phyloP scores from a whole-genome alignment of 1,140 invertebrate species.

The Macrostomum lignano region DNA sequence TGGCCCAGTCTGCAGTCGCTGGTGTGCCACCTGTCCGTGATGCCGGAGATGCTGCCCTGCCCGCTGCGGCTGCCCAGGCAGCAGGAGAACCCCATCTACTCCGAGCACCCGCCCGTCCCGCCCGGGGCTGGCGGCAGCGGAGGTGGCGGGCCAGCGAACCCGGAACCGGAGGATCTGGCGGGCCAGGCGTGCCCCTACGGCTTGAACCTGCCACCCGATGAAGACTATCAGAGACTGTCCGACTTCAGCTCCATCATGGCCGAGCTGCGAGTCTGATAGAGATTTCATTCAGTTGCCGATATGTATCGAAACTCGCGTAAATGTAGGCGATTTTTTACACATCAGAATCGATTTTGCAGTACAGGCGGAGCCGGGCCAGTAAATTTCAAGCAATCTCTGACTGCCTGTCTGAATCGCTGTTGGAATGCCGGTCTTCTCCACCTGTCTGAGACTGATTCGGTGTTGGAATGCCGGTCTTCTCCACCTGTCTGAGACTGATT shows the following conservation, averaged over 20 bases:
- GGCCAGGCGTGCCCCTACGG: background rate
- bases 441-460: no score
- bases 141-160: background rate
- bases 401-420: no score
- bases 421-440: no score
- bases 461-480: no score
- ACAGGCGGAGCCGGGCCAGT: no score
- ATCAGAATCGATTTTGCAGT: no score
- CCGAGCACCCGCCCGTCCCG: background rate
- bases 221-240: constrained; percentile 2
- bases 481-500: no score
- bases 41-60: constrained; percentile 43
- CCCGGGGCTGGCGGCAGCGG: no score
- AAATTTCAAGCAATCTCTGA: no score
- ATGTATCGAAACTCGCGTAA: no score
- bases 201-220: background rate
- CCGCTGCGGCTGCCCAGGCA: constrained; percentile 35
- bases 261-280: background rate
- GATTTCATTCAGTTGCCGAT: background rate
- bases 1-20: constrained; percentile 58
- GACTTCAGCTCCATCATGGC: constrained; percentile 2
- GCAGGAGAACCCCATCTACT: constrained; percentile 13
- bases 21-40: constrained; percentile 33
- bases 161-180: background rate
- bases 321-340: no score